Evolutionary conservation across 1,140 invertebrate species (phyloP).

Genomic region (Drosophila paulistorum): DNA sequence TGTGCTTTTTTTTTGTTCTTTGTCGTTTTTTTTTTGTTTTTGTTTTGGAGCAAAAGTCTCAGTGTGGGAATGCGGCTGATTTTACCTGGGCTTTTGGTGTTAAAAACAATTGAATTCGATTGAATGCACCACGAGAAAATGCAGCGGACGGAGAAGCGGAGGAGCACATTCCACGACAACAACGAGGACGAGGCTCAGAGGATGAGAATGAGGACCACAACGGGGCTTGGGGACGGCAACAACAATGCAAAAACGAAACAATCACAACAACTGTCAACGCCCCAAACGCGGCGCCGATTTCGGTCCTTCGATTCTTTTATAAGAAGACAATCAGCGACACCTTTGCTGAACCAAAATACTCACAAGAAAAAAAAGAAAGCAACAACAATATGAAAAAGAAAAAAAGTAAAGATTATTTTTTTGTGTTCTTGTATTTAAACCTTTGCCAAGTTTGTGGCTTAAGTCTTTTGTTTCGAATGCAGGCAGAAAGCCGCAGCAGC

Average conservation of each 20-base stretch:
- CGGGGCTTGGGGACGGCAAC: conserved; percentile 1
- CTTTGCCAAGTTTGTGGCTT: conserved; percentile 74
- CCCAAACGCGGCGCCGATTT: conserved; percentile 64
- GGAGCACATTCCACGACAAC: conserved; percentile 69
- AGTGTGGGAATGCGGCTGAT: conserved; percentile 72
- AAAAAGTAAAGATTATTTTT: conserved; percentile 27
- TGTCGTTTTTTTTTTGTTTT: background rate
- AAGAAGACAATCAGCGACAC: conserved; percentile 83
- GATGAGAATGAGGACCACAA: background rate
- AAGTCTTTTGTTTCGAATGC: conserved; percentile 81
- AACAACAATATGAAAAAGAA: conserved; percentile 15
- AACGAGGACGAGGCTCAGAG: conserved; percentile 52
- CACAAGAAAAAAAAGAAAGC: conserved; percentile 29
- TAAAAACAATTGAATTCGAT: conserved; percentile 82
- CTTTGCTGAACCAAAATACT: conserved; percentile 81
- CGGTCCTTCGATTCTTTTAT: conserved; percentile 75
- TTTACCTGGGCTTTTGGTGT: conserved; percentile 60
- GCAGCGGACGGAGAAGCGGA: conserved; percentile 31
- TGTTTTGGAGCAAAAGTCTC: conserved; percentile 23
- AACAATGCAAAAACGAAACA: conserved; percentile 63
- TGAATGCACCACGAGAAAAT: conserved; percentile 75
- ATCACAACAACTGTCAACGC: conserved; percentile 80
- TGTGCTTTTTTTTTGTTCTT: background rate
- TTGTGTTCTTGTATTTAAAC: conserved; percentile 22
- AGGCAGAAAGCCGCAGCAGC: conserved; percentile 26